phyloP scores from a whole-genome alignment of 2,888 invertebrate species.

The Corythucha ciliata region DNA sequence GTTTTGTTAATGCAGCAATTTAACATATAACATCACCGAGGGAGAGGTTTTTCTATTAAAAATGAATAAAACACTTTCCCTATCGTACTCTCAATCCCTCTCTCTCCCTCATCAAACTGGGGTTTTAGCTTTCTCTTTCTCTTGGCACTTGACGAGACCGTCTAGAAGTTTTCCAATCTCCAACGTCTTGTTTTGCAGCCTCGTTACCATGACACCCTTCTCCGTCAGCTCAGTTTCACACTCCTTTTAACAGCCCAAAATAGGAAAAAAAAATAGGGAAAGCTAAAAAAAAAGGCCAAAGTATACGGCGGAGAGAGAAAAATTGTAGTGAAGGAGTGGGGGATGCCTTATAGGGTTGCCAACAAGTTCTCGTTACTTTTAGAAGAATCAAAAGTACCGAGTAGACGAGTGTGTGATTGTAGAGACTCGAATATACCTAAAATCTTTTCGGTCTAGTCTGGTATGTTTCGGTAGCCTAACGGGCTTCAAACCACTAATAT shows the following conservation, averaged over 20 bases:
- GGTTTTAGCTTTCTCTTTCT: conserved; percentile 36
- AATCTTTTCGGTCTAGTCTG: no score
- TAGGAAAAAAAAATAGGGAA: conserved; percentile 8
- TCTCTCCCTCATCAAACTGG: no score
- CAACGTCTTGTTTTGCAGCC: conserved; percentile 88
- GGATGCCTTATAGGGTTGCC: no score
- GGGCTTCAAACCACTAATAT: no score
- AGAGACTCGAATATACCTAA: no score
- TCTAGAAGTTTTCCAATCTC: conserved; percentile 89
- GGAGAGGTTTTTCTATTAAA: no score
- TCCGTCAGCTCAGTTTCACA: conserved; percentile 92
- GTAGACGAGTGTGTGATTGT: no score
- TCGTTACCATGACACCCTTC: conserved; percentile 90
- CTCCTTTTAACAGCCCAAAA: conserved; percentile 53
- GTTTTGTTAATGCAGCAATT: no score
- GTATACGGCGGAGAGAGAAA: background rate
- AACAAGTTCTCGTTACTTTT: background rate
- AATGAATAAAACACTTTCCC: no score
- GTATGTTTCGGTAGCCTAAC: no score
- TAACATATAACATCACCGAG: no score
- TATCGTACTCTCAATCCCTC: no score
- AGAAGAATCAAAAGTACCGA: background rate
- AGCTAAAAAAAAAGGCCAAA: background rate
- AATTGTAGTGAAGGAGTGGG: background rate
- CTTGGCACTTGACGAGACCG: conserved; percentile 71